Evolutionary conservation across 2,113 vertebrate species (phyloP), one percentile per base, ranked within the genome.

Genomic region (Pholis gunnellus): DNA sequence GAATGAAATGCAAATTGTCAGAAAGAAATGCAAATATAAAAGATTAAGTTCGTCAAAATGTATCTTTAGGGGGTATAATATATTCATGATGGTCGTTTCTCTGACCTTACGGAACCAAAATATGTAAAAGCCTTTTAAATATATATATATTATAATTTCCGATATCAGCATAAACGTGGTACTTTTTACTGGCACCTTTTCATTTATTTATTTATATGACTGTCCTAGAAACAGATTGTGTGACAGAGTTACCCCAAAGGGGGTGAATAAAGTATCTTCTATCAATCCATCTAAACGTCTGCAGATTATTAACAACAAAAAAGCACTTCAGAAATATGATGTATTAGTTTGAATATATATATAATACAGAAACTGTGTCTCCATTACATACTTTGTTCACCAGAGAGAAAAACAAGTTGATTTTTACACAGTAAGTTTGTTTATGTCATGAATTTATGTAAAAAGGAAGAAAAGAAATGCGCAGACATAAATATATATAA

Each of bases 41-140:
- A 0, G 44, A n/a, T 17, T 6, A 11, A 13, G 5, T 34, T 2
- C 0, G 0, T 40, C 3, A 2, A 66, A 54, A 40, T 5, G 22
- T 42, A 38, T 71, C 5, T 17, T 17, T 1, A 18, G 9, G 3
- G 6, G 9, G 9, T 22, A 60, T 60, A 8, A 4, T 22, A 20
- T 61, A 29, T 52, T 31, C 31, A 56, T 31, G 8, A 42, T n/a
- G 34, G 17, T 15, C 0, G 0, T 31, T 50, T 78, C 15, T 61
- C 50, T 61, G 13, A 69, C 13, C 3, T 57, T 34, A 25, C 13
- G 20, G 27, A 68, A 50, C 4, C 8, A 67, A 57, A 38, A 63
- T 50, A 54, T 61, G 11, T 17, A 36, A 9, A 61, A 78, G n/a
- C 9, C 5, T 50, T 50, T 20, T 6, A 18, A 20, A 50, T 50